Evolutionary conservation across 2,113 vertebrate species (phyloP).

Genomic region (Natator depressus): DNA sequence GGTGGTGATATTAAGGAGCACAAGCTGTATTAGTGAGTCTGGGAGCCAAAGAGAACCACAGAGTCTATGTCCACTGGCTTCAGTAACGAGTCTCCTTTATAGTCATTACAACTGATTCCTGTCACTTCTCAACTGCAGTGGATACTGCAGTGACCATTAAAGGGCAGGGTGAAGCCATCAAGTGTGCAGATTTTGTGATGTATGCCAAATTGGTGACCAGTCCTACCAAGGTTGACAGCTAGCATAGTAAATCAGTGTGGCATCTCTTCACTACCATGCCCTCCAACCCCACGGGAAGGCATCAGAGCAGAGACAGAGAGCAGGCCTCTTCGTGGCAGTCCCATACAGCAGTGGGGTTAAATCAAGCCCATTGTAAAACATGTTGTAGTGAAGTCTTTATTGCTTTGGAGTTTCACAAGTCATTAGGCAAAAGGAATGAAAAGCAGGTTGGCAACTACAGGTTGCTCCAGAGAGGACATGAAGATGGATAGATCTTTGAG

Average conservation of each 20-base stretch:
- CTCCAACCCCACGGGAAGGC: neutral
- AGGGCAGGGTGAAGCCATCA: accelerated
- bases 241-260: neutral
- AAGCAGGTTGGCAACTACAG: neutral
- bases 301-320: neutral
- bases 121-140: neutral
- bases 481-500: neutral
- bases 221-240: neutral
- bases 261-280: neutral
- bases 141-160: neutral
- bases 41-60: neutral
- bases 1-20: neutral
- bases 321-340: neutral
- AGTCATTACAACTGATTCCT: neutral
- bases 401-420: neutral
- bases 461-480: neutral
- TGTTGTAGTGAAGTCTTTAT: neutral
- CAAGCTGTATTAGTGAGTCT: neutral
- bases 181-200: neutral
- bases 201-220: neutral
- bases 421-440: neutral
- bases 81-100: neutral
- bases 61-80: neutral
- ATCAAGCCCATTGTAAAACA: neutral
- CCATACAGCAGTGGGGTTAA: neutral